A percentile compares a stretch with the other conserved stretches of the same genome.
phyloP scores from a whole-genome alignment of 2,888 invertebrate genomes.

The Agrotis exclamationis region DNA sequence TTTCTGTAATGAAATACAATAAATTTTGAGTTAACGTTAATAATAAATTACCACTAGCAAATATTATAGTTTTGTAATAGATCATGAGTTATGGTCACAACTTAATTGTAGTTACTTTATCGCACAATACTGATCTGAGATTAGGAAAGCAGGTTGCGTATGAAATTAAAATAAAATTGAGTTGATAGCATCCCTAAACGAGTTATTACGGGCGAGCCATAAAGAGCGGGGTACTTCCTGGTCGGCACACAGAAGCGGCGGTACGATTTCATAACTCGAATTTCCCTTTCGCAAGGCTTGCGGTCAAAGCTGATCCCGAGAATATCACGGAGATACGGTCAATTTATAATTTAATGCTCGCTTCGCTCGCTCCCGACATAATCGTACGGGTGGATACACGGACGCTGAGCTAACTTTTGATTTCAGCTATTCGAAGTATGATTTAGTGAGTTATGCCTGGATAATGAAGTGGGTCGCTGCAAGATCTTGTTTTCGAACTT shows the following conservation, averaged over 20 bases:
- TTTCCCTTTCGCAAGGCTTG: conserved; percentile 84
- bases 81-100: conserved; percentile 36
- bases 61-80: conserved; percentile 44
- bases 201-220: conserved; percentile 79
- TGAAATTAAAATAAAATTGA: conserved; percentile 77
- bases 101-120: conserved; percentile 51
- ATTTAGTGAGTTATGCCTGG: conserved; percentile 58
- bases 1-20: conserved; percentile 46
- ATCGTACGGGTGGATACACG: conserved; percentile 48
- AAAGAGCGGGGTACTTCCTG: conserved; percentile 79
- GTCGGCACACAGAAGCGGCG: conserved; percentile 78
- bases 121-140: conserved; percentile 57
- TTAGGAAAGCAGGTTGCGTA: conserved; percentile 58
- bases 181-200: conserved; percentile 77
- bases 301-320: conserved; percentile 70
- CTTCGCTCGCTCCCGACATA: conserved; percentile 56
- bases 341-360: conserved; percentile 72
- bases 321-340: conserved; percentile 68
- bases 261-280: conserved; percentile 87
- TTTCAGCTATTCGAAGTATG: conserved; percentile 62
- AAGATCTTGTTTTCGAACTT: conserved; percentile 65
- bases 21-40: conserved; percentile 34
- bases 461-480: conserved; percentile 60
- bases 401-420: conserved; percentile 61
- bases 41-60: conserved; percentile 38